Evolutionary conservation across 2,888 invertebrate species (phyloP).

Genomic region (Orthosia incerta): DNA sequence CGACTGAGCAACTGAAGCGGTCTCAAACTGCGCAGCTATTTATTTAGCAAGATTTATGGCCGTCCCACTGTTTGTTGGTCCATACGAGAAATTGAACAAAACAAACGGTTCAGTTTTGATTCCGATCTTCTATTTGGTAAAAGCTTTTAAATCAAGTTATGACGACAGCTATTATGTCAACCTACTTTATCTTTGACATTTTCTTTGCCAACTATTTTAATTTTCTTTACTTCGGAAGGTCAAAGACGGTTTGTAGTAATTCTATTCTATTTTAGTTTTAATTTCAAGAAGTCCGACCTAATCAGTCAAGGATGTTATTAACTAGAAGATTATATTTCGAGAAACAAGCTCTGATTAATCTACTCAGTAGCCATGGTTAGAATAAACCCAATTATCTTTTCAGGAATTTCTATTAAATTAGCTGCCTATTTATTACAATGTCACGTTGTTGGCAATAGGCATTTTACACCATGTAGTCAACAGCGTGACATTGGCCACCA

Average conservation of each 20-base stretch:
- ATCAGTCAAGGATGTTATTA: not conserved
- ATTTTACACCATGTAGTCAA: not conserved
- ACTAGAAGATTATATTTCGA: not conserved
- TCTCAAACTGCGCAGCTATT: constrained; percentile 63
- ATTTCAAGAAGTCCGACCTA: not conserved
- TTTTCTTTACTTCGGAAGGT: not conserved
- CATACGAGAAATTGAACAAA: constrained; percentile 51
- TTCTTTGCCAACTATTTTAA: constrained; percentile 14
- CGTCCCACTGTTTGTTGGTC: constrained; percentile 18
- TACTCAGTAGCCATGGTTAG: not conserved
- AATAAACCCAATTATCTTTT: too few relatives aligned
- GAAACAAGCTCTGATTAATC: too few relatives aligned
- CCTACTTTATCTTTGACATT: constrained; percentile 14
- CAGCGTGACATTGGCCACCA: constrained; percentile 12
- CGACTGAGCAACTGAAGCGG: constrained; percentile 55
- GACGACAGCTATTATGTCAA: constrained; percentile 28
- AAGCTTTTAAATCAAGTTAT: constrained; percentile 48
- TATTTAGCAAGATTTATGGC: constrained; percentile 65
- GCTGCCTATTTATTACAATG: not conserved
- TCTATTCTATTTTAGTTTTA: not conserved
- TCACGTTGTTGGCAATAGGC: not conserved
- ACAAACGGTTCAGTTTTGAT: constrained; percentile 45
- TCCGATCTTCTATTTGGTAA: constrained; percentile 45
- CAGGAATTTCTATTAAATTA: not conserved
- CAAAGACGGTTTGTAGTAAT: constrained; percentile 4